Conservation (phyloP, 2,888 invertebrate genomes). For the Argyresthia goedartella region DNA sequence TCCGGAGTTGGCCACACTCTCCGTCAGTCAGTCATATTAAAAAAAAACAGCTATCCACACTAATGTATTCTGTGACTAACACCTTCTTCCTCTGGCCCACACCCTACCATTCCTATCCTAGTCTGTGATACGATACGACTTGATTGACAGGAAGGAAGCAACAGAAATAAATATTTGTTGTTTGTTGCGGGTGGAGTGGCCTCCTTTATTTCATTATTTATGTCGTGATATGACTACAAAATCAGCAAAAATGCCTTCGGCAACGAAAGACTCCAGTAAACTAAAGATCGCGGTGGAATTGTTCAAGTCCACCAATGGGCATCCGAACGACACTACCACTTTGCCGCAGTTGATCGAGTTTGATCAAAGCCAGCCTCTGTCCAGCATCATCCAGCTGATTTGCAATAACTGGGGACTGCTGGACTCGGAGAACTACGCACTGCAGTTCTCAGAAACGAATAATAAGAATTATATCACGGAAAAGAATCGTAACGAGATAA, state of each 20-base stretch:
- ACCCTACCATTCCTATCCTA: too few relatives aligned
- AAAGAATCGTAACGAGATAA: constrained; percentile 93
- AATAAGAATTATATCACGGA: constrained; percentile 93
- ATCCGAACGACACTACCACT: constrained; percentile 75
- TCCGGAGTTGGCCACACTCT: too few relatives aligned
- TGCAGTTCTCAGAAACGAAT: constrained; percentile 90
- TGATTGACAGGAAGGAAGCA: too few relatives aligned
- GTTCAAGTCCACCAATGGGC: constrained; percentile 42
- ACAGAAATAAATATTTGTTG: too few relatives aligned
- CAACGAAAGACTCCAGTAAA: constrained; percentile 85
- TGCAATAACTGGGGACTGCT: constrained; percentile 89
- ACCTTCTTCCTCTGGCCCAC: too few relatives aligned
- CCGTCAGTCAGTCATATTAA: too few relatives aligned
- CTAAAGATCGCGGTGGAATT: constrained; percentile 93
- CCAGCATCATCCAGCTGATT: constrained; percentile 86
- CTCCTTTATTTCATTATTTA: constrained; percentile 4
- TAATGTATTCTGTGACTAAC: too few relatives aligned
- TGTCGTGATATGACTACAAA: constrained; percentile 57
- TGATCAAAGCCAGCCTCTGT: constrained; percentile 90
- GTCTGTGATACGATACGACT: too few relatives aligned
- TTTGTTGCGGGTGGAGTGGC: too few relatives aligned
- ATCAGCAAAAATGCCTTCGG: constrained; percentile 78
- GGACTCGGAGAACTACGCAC: constrained; percentile 87
- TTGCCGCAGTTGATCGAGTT: constrained; percentile 87
- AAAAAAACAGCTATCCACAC: too few relatives aligned